phyloP scores from a whole-genome alignment of 2,888 invertebrate genomes.

The Melikaiella ostensackeni region DNA sequence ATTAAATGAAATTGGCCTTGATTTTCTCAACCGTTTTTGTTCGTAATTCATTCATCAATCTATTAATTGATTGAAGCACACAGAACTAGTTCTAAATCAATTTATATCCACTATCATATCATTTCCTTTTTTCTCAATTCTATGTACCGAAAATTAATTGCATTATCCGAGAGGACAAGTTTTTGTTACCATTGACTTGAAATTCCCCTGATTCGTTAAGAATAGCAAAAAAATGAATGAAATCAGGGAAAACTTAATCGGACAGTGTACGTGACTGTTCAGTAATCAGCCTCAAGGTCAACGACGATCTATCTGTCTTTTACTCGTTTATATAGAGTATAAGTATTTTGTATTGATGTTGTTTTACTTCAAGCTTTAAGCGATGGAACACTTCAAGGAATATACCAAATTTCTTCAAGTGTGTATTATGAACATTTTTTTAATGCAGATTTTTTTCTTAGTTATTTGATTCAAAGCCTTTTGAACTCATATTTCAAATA shows the following conservation, averaged over 20 bases:
- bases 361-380: neutral
- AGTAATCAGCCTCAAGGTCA: constrained; percentile 5
- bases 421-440: no score
- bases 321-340: neutral
- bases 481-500: no score
- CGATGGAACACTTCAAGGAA: neutral
- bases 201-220: neutral
- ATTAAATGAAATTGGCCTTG: no score
- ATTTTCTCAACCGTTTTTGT: no score
- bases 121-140: neutral
- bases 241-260: neutral
- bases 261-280: neutral
- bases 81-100: no score
- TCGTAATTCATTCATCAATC: no score
- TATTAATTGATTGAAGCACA: no score
- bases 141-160: neutral
- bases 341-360: neutral
- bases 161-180: neutral
- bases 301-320: constrained; percentile 19
- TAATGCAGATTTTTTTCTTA: no score
- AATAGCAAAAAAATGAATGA: neutral
- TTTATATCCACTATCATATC: no score
- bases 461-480: no score
- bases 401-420: neutral
- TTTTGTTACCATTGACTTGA: neutral